phyloP scores from a whole-genome alignment of 2,888 invertebrate species.

The Epinotia bilunana region DNA sequence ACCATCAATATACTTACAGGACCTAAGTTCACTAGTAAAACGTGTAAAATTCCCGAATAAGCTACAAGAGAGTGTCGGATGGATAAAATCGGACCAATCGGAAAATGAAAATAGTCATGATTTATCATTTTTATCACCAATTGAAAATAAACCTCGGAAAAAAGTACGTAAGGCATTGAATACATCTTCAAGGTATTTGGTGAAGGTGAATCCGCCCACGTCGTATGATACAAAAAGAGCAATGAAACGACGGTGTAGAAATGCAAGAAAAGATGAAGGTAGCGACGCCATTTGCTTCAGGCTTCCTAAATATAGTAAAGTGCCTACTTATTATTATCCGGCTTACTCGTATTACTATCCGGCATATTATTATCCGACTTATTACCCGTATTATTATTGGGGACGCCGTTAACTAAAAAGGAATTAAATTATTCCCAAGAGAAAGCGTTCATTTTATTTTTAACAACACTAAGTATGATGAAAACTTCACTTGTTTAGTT shows the following conservation, averaged over 20 bases:
- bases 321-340: constrained; percentile 46
- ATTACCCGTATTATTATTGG: constrained; percentile 44
- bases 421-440: neutral
- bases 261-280: neutral
- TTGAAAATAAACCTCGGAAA: neutral
- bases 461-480: neutral
- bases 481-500: constrained; percentile 16
- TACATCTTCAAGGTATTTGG: neutral
- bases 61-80: neutral
- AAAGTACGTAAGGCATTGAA: neutral
- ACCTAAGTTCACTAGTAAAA: neutral
- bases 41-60: neutral
- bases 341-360: constrained; percentile 49
- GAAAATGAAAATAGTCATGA: neutral
- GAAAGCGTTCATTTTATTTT: neutral
- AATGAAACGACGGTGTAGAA: neutral
- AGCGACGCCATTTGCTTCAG: neutral
- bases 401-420: constrained; percentile 45
- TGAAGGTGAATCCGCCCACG: neutral
- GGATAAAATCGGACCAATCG: neutral
- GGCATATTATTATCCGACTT: constrained; percentile 49
- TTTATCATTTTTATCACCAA: neutral
- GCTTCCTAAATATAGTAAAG: neutral
- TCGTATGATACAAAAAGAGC: neutral
- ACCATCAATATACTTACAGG: neutral